These are phyloP conservation scores for Steatocranus sp. DNA, from an alignment of 2,797 vertebrate species.

Conservation along the genomic window DNA sequence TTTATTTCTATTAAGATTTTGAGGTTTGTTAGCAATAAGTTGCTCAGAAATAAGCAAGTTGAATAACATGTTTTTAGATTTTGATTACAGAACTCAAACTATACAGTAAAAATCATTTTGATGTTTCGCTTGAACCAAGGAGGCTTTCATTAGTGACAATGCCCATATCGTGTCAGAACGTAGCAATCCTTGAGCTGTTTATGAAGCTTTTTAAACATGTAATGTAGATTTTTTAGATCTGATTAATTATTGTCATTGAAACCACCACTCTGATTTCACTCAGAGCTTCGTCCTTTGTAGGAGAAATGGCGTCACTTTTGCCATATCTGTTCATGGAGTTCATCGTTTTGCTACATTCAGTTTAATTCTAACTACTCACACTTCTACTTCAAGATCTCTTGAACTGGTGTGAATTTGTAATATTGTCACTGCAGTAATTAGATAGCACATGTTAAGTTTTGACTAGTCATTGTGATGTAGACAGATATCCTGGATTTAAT, in stretches of 20 bases:
- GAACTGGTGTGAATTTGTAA: not conserved
- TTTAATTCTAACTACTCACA: not conserved
- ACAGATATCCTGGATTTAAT: not conserved
- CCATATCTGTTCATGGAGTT: not conserved
- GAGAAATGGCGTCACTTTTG: not conserved
- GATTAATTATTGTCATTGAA: not conserved
- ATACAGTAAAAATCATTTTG: not conserved
- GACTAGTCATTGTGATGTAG: not conserved
- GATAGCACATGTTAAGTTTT: not conserved
- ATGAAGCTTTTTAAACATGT: not conserved
- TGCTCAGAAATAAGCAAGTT: not conserved
- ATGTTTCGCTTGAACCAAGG: not conserved
- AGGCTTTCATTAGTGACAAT: not conserved
- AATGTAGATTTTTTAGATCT: not conserved
- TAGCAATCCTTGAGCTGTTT: not conserved
- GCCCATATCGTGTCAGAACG: not conserved
- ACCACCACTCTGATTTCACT: not conserved
- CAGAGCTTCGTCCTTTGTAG: not conserved
- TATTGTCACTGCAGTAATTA: not conserved
- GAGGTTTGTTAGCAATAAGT: not conserved
- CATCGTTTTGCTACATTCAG: not conserved
- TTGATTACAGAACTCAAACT: not conserved
- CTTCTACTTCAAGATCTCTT: not conserved
- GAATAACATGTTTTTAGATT: not conserved
- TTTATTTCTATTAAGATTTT: not conserved